phyloP scores from a whole-genome alignment of 2,113 vertebrate genomes.

The Crocuta crocuta region DNA sequence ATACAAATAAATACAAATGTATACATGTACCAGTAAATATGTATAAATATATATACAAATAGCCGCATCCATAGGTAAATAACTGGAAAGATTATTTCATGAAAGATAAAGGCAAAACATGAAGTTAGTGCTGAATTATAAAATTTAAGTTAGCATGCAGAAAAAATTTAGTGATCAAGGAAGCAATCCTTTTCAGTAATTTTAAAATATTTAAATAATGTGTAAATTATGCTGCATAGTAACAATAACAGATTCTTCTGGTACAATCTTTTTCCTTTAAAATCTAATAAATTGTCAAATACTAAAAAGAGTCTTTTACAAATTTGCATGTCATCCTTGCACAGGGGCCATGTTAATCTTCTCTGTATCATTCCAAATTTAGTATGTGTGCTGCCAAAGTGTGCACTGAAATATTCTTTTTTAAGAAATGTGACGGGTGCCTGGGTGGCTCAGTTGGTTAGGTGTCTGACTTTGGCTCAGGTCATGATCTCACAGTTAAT shows the following conservation, averaged over 20 bases:
- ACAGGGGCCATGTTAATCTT: too few relatives aligned
- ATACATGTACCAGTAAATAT: not conserved
- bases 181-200: not conserved
- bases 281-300: conserved; percentile 68
- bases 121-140: not conserved
- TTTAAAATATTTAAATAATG: not conserved
- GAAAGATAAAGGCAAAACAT: conserved; percentile 48
- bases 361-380: too few relatives aligned
- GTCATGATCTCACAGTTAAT: too few relatives aligned
- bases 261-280: conserved; percentile 42
- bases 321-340: not conserved
- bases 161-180: conserved; percentile 11
- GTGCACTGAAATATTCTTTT: too few relatives aligned
- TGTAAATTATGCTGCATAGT: conserved; percentile 7
- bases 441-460: too few relatives aligned
- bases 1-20: conserved; percentile 4
- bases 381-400: too few relatives aligned
- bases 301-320: conserved; percentile 39
- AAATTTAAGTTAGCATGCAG: not conserved
- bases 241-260: conserved; percentile 41
- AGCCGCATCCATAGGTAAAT: not conserved
- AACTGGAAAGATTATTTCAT: conserved; percentile 32
- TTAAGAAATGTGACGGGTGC: too few relatives aligned
- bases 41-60: not conserved
- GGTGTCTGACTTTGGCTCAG: too few relatives aligned